phyloP scores from a whole-genome alignment of 2,113 vertebrate genomes.

The Silurus asotus region DNA sequence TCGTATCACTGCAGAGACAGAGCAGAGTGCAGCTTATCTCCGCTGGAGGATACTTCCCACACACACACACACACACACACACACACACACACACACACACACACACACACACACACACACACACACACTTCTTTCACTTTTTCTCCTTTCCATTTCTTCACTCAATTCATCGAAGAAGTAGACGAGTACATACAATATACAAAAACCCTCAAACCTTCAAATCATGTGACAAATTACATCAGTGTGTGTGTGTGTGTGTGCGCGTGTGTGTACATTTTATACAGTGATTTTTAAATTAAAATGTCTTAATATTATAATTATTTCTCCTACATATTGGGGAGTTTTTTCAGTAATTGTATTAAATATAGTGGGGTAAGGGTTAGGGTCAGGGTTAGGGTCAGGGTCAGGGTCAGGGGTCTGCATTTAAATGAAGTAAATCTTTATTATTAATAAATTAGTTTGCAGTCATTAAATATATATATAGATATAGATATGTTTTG shows the following conservation, averaged over 20 bases:
- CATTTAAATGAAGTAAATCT: no score
- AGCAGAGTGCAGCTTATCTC: constrained; percentile 59
- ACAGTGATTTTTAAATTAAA: no score
- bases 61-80: constrained; percentile 5
- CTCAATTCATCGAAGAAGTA: background rate
- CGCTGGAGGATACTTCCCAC: constrained; percentile 39
- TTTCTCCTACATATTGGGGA: no score
- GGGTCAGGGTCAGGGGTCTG: no score
- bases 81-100: constrained; percentile 15
- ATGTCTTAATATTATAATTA: no score
- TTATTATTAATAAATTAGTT: no score
- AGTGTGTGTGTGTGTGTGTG: background rate
- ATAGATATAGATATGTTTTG: no score
- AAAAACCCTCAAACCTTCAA: background rate
- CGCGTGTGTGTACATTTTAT: no score
- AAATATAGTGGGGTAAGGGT: no score
- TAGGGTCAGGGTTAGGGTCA: no score
- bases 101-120: background rate
- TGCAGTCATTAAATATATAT: no score
- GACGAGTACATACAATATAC: background rate
- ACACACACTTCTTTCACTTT: background rate
- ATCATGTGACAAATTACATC: background rate
- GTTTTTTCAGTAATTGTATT: no score
- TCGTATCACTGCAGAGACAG: constrained; percentile 52
- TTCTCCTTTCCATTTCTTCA: background rate